Percentiles rank a stretch among this genome's conserved stretches.
These are phyloP conservation scores for Rattus norvegicus DNA, from an alignment of 2,113 vertebrate species.

Conservation along the genomic window DNA sequence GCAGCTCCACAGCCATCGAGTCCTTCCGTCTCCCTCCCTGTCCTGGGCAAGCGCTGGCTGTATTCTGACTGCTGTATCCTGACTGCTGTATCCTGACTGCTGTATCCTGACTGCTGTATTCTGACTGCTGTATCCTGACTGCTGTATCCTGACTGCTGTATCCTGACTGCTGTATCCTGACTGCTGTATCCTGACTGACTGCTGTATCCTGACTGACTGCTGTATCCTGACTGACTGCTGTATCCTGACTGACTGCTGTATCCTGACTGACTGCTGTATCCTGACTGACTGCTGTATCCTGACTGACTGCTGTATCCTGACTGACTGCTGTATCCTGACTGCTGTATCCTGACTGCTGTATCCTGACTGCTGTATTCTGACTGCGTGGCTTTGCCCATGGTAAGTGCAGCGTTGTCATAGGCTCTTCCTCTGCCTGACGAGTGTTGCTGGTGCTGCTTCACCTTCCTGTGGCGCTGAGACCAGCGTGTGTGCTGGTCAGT, in stretches of 20 bases:
- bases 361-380: background rate
- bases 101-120: too few relatives aligned
- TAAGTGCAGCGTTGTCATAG: background rate
- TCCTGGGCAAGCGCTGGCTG: background rate
- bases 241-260: background rate
- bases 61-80: background rate
- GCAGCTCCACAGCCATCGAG: background rate
- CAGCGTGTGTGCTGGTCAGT: background rate
- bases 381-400: background rate
- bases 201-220: background rate
- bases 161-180: background rate
- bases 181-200: too few relatives aligned
- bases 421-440: background rate
- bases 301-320: too few relatives aligned
- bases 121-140: too few relatives aligned
- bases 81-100: too few relatives aligned
- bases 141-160: background rate
- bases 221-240: background rate
- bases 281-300: background rate
- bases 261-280: too few relatives aligned
- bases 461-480: background rate
- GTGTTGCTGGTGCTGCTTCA: background rate
- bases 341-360: too few relatives aligned
- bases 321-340: too few relatives aligned
- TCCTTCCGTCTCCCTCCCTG: background rate